Evolutionary conservation across 2,113 vertebrate species (phyloP), one percentile per base, ranked within the genome.

Genomic region (Petaurus breviceps): DNA sequence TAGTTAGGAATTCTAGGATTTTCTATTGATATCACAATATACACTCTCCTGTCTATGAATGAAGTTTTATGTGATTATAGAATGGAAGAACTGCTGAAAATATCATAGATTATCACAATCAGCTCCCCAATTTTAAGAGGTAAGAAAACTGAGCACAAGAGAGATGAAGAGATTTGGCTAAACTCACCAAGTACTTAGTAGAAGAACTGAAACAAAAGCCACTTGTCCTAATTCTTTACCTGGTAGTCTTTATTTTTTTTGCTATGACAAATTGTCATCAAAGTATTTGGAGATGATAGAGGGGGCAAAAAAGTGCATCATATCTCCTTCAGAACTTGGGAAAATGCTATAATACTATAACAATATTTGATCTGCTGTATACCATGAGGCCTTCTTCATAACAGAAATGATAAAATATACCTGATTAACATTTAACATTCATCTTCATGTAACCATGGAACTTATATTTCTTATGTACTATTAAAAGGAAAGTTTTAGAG

Each of bases 291-390:
- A 16, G 43, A 10, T 19, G 22, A 11, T 28, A 6, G 52, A n/a
- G 0, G 51, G 1, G 5, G 22, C n/a, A 84, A 0, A 52, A 90
- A 0, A 5, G 0, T 9, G 61, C 47, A 90, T n/a, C 25, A 52
- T 6, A 12, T 89, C 25, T 90, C 47, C 51, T 28, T 3, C 92
- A 93, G 16, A 91, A 90, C 37, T 3, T n/a, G 37, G 49, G 49
- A 4, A 25, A 91, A 8, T 51, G 24, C 0, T 2, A 31, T 89
- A 49, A 89, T 68, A 4, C 2, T 53, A 0, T n/a, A 8, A 11
- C 49, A 12, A 16, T 25, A 57, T 51, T 92, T 92, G 54, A 97
- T 9, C 4, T 77, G 25, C 10, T 94, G 0, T 90, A 25, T 10
- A 9, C 57, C 16, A n/a, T 26, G 26, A 23, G 53, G 24, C 26